Evolutionary conservation across 1,140 invertebrate species (phyloP), one percentile per base, ranked within the genome.

Genomic region (Dreissena rostriformis): DNA sequence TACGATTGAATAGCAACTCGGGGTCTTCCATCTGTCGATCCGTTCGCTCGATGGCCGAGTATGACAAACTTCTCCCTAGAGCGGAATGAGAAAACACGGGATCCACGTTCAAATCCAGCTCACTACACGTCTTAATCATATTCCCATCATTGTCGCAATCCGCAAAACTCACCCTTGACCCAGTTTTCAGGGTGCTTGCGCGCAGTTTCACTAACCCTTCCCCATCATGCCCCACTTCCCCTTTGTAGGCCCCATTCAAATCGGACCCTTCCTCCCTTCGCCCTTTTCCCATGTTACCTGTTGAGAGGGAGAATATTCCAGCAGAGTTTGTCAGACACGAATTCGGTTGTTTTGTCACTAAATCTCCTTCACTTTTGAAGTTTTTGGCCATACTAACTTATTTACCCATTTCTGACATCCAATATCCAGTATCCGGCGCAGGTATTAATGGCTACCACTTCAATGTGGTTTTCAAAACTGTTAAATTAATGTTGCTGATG

Each of bases 331-430:
- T 49, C 39, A 39, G 39, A 39, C 39, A 39, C 15, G 80, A 82
- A 82, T 75, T 82, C n/a, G 80, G 80, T 63, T 82, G 80, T 19
- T 7, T 74, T 29, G 80, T 82, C 17, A 82, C 72, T n/a, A 82
- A 53, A 75, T 82, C 80, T 51, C 80, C 72, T 68, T 82, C 80
- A 82, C 80, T 82, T 12, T 51, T 26, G 29, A 22, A 75, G 57
- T 82, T 82, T 53, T 65, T 82, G 26, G 80, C 80, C 80, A 82
- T 82, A 39, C 39, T 39, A 39, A 39, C 39, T 39, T 39, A 39
- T 39, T 39, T 39, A 5, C 39, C 39, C 39, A 39, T 39, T 39
- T 39, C 39, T 39, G 39, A 39, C 39, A 39, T 39, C 39, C 39
- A 39, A 39, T 39, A 39, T 39, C 39, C 39, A 39, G 2, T 39